phyloP scores from a whole-genome alignment of 2,888 invertebrate genomes.

The Drosophila limbata region DNA sequence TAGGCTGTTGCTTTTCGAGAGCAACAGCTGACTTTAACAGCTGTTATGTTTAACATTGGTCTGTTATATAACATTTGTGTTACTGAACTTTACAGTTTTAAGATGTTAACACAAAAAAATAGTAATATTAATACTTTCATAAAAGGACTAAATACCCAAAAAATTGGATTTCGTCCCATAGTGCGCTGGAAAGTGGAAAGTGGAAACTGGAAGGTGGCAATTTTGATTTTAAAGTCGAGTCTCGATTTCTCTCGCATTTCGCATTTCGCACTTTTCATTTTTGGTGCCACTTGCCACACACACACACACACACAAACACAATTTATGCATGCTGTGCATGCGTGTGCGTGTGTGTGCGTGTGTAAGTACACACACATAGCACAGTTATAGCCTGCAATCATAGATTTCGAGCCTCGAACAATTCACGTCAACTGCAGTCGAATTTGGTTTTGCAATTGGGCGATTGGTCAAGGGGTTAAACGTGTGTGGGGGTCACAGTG shows the following conservation, averaged over 20 bases:
- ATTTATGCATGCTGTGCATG: slow-evolving; percentile 65
- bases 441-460: slow-evolving; percentile 64
- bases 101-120: too few relatives aligned
- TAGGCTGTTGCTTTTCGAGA: too few relatives aligned
- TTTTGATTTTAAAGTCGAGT: slow-evolving; percentile 12
- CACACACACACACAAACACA: slow-evolving; percentile 31
- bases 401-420: slow-evolving; percentile 77
- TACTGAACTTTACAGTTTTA: too few relatives aligned
- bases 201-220: not conserved
- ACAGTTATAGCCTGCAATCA: slow-evolving; percentile 72
- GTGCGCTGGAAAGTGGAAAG: slow-evolving; percentile 10
- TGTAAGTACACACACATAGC: slow-evolving; percentile 2
- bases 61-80: too few relatives aligned
- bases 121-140: too few relatives aligned
- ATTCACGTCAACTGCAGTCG: slow-evolving; percentile 78
- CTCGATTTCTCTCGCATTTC: slow-evolving; percentile 13
- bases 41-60: too few relatives aligned
- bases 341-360: slow-evolving; percentile 17
- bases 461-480: slow-evolving; percentile 48
- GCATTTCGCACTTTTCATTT: slow-evolving; percentile 24
- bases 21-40: too few relatives aligned
- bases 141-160: too few relatives aligned
- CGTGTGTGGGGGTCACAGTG: slow-evolving; percentile 1
- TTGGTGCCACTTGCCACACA: slow-evolving; percentile 18
- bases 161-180: too few relatives aligned